Conservation (phyloP, 2,888 invertebrate genomes). For the Ephialtes manifestator region DNA sequence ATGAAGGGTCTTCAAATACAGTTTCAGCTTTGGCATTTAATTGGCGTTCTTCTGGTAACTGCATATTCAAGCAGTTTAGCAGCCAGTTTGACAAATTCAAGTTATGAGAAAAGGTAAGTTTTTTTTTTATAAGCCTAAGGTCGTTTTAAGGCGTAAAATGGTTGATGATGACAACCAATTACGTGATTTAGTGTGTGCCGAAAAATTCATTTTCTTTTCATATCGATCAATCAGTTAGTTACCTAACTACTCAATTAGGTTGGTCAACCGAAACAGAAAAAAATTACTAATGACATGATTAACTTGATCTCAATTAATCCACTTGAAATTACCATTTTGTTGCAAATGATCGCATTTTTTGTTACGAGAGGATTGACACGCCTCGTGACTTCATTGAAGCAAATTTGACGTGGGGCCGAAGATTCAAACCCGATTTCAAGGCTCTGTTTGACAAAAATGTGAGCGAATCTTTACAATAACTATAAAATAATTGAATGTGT, state of each 20-base stretch:
- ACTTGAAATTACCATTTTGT: background rate
- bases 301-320: background rate
- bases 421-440: conserved; percentile 71
- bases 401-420: conserved; percentile 80
- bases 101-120: conserved; percentile 79
- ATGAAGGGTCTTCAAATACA: conserved; percentile 74
- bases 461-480: background rate
- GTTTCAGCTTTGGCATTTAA: conserved; percentile 79
- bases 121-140: too few species aligned
- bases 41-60: conserved; percentile 79
- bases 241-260: background rate
- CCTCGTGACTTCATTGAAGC: conserved; percentile 79
- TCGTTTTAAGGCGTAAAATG: too few species aligned
- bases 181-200: too few species aligned
- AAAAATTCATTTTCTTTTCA: too few species aligned
- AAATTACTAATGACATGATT: too few species aligned
- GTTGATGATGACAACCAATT: too few species aligned
- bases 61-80: conserved; percentile 82
- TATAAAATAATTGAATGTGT: background rate
- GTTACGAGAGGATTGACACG: conserved; percentile 78
- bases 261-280: background rate
- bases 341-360: background rate
- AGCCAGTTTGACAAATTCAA: conserved; percentile 77
- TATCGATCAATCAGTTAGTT: too few species aligned
- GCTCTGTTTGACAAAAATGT: conserved; percentile 77